Conservation (phyloP, 2,797 vertebrate species). For the Chrysolophus pictus region DNA sequence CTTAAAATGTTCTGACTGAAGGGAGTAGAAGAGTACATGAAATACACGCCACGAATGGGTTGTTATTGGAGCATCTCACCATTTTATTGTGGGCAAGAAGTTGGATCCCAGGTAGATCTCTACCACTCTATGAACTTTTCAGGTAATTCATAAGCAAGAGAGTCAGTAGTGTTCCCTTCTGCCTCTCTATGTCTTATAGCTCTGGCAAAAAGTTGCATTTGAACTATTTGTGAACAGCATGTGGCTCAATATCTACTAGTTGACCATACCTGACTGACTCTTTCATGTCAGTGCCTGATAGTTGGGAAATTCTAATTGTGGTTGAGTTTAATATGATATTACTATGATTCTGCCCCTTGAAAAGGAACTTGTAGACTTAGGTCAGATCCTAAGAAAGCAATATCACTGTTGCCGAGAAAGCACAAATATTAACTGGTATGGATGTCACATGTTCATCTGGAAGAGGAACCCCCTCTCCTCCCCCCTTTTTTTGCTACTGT, state of each 20-base stretch:
- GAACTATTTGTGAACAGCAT: background rate
- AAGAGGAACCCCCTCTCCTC: background rate
- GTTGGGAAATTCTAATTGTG: background rate
- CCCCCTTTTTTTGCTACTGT: background rate
- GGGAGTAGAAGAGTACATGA: background rate
- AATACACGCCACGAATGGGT: background rate
- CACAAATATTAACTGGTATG: background rate
- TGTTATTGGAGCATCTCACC: background rate
- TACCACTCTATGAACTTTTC: background rate
- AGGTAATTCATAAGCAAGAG: background rate
- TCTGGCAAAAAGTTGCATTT: background rate
- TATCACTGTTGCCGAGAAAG: background rate
- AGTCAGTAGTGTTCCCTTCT: background rate
- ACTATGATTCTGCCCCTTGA: background rate
- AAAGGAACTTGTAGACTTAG: background rate
- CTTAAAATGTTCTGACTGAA: background rate
- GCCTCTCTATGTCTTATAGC: background rate
- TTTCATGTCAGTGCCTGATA: background rate
- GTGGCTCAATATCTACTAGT: background rate
- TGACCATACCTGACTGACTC: background rate
- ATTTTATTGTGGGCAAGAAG: background rate
- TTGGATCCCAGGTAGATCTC: background rate
- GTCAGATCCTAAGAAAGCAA: background rate
- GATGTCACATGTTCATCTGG: background rate
- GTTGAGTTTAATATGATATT: background rate